Evolutionary conservation across 2,888 invertebrate species (phyloP).

Genomic region (Melieria picta): DNA sequence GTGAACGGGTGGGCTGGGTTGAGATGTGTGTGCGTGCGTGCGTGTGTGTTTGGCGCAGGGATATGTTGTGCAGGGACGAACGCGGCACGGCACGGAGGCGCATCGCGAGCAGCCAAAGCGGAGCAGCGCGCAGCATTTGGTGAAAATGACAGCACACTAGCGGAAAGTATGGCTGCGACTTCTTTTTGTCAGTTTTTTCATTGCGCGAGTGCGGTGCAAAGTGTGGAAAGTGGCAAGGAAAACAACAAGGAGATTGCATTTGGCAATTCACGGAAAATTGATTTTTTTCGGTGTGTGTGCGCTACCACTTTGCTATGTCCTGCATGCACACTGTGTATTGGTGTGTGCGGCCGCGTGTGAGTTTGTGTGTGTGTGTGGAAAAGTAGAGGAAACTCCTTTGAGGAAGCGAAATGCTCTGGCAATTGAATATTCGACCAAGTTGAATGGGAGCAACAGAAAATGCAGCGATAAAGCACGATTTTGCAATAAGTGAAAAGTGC

Average conservation of each 20-base stretch:
- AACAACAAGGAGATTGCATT: slow-evolving; percentile 26
- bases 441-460: slow-evolving; percentile 14
- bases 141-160: no score
- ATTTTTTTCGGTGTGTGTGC: slow-evolving; percentile 31
- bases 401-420: slow-evolving; percentile 17
- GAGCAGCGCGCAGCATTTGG: no score
- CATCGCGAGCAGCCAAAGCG: no score
- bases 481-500: slow-evolving; percentile 26
- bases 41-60: no score
- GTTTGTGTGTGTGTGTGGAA: no score
- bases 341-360: no score
- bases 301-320: background rate
- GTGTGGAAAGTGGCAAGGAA: background rate
- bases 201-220: no score
- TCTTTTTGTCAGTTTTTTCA: no score
- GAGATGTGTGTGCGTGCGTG: background rate
- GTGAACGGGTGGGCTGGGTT: background rate
- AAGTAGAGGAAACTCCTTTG: slow-evolving; percentile 11
- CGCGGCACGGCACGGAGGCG: no score
- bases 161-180: no score
- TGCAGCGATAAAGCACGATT: slow-evolving; percentile 29
- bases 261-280: slow-evolving; percentile 30
- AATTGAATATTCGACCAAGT: slow-evolving; percentile 9
- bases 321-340: no score
- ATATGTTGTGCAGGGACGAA: no score